Evolutionary conservation across 2,113 vertebrate species (phyloP), one percentile per base, ranked within the genome.

Genomic region (Pachycephala philippinensis): DNA sequence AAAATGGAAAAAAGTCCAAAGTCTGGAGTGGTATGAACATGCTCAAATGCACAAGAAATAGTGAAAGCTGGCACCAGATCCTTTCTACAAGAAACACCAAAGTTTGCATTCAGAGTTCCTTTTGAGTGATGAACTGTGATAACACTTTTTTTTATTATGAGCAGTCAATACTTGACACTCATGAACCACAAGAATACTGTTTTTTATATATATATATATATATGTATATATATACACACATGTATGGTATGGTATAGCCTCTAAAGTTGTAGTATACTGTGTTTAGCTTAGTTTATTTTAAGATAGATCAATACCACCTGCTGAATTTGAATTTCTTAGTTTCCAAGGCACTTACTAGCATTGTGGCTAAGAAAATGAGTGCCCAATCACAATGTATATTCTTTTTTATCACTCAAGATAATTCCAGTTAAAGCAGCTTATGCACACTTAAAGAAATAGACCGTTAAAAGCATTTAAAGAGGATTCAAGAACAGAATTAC

Each of bases 201-300:
- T n/a, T n/a, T n/a, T n/a, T n/a, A n/a, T n/a, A n/a, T n/a, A n/a
- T n/a, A n/a, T n/a, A n/a, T 79, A 45, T 30, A 28, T 28, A 37
- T 37, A 49, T 49, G 20, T 20, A 18, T 27, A 19, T 42, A 37
- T 37, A 81, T 75, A 63, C 33, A 44, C 5, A 37, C 6, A 26
- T 15, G 37, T 42, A 37, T 70, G 24, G 7, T 54, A 42, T 39
- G 45, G 18, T 63, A 70, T 53, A 89, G 52, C 59, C 33, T 93
- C 93, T 79, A 59, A 84, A 54, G 39, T 33, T 65, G 30, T 45
- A 76, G n/a, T 27, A 74, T 69, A 66, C 69, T 64, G 12, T 40
- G 16, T 77, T 96, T 91, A 42, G 19, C 66, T 90, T 59, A 68
- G 54, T 90, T 93, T 95, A 91, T 95, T 96, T 96, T 69, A 87